These are phyloP conservation scores for Aselliscus stoliczkanus DNA, from an alignment of 2,797 vertebrate species.

Conservation along the genomic window DNA sequence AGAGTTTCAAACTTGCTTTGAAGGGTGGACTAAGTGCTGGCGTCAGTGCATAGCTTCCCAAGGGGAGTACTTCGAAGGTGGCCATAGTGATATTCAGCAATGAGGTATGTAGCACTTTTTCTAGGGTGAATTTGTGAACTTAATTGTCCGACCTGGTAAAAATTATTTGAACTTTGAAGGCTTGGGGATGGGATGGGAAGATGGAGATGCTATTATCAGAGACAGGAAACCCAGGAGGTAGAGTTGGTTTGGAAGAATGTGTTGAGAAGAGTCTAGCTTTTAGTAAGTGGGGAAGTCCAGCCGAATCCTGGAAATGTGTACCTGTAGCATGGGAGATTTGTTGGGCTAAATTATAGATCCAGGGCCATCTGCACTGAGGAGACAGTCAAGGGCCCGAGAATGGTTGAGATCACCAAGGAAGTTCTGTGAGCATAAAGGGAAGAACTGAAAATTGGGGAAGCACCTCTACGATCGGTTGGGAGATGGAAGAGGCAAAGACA, in stretches of 20 bases:
- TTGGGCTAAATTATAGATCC: neutral
- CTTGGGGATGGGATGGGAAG: neutral
- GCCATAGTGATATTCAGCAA: too few relatives aligned
- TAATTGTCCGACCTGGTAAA: neutral
- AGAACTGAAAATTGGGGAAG: neutral
- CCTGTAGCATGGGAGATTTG: neutral
- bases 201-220: neutral
- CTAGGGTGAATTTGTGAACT: too few relatives aligned
- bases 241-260: neutral
- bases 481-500: neutral
- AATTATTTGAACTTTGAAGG: constrained; percentile 27
- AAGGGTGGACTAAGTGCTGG: too few relatives aligned
- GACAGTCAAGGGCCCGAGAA: neutral
- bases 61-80: too few relatives aligned
- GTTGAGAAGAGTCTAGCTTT: neutral
- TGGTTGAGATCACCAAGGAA: neutral
- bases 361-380: neutral
- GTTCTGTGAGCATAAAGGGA: neutral
- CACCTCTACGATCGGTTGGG: neutral
- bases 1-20: too few relatives aligned
- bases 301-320: neutral
- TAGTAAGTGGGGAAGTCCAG: neutral
- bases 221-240: neutral
- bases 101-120: too few relatives aligned
- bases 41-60: too few relatives aligned